Evolutionary conservation across 2,888 invertebrate species (phyloP).

Genomic region (Mesorhabditis spiculigera): DNA sequence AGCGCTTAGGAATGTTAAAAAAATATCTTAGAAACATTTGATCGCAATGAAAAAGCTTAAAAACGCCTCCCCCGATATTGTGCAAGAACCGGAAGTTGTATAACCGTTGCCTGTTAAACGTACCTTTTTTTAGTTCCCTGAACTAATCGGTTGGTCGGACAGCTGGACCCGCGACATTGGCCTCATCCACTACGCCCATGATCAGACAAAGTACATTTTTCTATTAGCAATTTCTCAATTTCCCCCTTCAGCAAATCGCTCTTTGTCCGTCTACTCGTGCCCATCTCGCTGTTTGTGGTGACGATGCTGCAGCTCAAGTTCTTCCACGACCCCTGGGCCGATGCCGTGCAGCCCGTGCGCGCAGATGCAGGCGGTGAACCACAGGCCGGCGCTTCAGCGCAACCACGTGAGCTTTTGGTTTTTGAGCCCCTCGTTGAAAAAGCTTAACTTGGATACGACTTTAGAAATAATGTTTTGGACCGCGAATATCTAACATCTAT

Average conservation of each 20-base stretch:
- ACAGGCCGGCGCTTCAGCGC: too few species aligned
- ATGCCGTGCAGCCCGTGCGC: conserved; percentile 15
- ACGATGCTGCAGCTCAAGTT: conserved; percentile 86
- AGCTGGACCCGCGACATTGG: conserved; percentile 84
- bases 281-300: conserved; percentile 91
- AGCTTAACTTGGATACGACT: too few species aligned
- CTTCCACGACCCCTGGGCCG: conserved; percentile 83
- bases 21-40: too few species aligned
- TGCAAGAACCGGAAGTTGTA: too few species aligned
- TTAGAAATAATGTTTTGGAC: too few species aligned
- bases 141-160: conserved; percentile 34
- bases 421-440: too few species aligned
- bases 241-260: conserved; percentile 65
- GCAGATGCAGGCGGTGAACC: not conserved
- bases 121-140: conserved; percentile 24
- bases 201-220: not conserved
- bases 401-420: too few species aligned
- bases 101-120: too few species aligned
- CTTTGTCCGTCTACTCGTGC: conserved; percentile 84
- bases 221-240: conserved; percentile 5
- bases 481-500: too few species aligned
- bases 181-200: conserved; percentile 73
- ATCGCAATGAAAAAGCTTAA: too few species aligned
- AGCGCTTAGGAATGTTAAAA: too few species aligned
- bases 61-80: too few species aligned